Evolutionary conservation across 2,797 vertebrate genomes (phyloP).

Genomic region (Protosalanx chinensis): DNA sequence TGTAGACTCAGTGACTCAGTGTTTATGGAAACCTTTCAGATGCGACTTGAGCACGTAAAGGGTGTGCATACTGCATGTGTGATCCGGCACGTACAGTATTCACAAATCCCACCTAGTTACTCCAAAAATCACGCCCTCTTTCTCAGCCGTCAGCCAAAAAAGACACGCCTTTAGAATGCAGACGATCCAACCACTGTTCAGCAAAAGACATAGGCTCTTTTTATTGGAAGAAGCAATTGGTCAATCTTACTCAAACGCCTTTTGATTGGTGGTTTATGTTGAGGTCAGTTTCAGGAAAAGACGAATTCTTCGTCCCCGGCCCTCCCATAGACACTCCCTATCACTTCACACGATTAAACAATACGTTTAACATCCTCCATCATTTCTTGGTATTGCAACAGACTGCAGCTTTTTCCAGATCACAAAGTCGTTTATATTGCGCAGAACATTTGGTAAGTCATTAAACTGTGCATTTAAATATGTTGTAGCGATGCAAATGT

Average conservation of each 20-base stretch:
- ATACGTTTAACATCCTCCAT: constrained; percentile 1
- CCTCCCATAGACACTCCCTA: background rate
- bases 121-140: constrained; percentile 5
- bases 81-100: constrained; percentile 29
- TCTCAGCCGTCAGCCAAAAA: background rate
- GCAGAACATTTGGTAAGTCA: constrained; percentile 19
- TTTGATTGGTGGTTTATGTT: constrained; percentile 21
- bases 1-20: no score
- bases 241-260: background rate
- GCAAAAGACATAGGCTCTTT: background rate
- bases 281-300: background rate
- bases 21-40: background rate
- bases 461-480: no score
- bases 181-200: constrained; percentile 10
- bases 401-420: background rate
- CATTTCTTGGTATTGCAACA: background rate
- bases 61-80: constrained; percentile 21
- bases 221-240: background rate
- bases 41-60: background rate
- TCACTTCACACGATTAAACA: constrained; percentile 8
- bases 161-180: background rate
- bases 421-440: background rate
- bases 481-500: no score
- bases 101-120: background rate
- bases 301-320: background rate